These are phyloP conservation scores for Microtus pennsylvanicus DNA, from an alignment of 2,113 vertebrate species.

Conservation along the genomic window DNA sequence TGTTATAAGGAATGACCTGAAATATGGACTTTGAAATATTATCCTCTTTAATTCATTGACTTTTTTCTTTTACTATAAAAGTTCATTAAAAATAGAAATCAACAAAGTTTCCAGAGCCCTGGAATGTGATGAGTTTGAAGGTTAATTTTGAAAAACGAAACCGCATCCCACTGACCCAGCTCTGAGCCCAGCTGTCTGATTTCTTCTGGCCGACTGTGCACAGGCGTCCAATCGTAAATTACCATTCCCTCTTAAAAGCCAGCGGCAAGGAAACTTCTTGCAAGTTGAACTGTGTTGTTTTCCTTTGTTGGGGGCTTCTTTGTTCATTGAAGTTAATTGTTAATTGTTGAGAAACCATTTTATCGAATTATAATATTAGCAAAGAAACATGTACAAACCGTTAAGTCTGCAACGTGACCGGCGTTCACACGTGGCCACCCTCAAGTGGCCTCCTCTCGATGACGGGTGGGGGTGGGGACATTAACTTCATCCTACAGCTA, in stretches of 20 bases:
- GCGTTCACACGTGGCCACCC: fast-evolving
- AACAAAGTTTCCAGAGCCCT: conserved; percentile 14
- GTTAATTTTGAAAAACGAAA: conserved; percentile 58
- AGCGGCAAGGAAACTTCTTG: background rate
- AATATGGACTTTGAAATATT: conserved; percentile 16
- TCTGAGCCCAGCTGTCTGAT: background rate
- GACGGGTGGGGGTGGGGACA: fast-evolving
- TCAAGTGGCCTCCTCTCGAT: background rate
- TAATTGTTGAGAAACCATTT: background rate
- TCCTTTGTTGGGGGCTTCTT: background rate
- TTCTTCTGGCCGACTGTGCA: background rate
- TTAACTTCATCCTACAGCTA: background rate
- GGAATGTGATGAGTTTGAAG: conserved; percentile 63
- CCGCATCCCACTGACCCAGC: background rate
- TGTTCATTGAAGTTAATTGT: background rate
- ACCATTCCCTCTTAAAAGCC: background rate
- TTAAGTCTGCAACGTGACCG: background rate
- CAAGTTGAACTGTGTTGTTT: background rate
- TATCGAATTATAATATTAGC: background rate
- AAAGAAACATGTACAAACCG: background rate
- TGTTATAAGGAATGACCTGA: background rate
- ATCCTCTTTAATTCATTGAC: conserved; percentile 16
- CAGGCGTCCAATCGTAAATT: background rate
- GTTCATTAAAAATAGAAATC: conserved; percentile 52
- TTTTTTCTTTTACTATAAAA: conserved; percentile 47